phyloP scores from a whole-genome alignment of 2,113 vertebrate species.

The Misgurnus anguillicaudatus region DNA sequence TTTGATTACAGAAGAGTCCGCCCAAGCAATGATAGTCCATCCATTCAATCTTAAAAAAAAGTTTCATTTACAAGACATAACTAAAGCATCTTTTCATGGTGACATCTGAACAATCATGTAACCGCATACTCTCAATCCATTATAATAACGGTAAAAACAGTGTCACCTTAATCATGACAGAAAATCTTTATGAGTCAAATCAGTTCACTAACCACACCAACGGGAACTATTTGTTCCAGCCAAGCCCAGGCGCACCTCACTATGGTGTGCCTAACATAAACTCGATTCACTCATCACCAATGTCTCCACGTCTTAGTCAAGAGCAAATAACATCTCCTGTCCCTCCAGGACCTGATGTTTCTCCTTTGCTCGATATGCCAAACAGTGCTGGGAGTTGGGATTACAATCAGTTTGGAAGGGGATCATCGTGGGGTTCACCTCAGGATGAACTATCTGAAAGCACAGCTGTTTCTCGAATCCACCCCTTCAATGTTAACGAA shows the following conservation, averaged over 20 bases:
- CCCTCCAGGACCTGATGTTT: constrained; percentile 67
- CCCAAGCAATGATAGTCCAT: background rate
- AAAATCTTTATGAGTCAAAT: constrained; percentile 83
- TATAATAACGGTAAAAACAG: background rate
- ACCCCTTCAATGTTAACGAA: constrained; percentile 63
- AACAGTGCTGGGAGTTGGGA: constrained; percentile 64
- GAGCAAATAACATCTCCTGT: constrained; percentile 69
- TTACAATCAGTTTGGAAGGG: constrained; percentile 69
- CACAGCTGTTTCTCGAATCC: constrained; percentile 50
- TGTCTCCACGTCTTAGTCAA: constrained; percentile 80
- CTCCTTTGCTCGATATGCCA: constrained; percentile 69
- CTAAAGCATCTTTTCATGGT: background rate
- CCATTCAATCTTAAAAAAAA: background rate
- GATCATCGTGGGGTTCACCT: constrained; percentile 66
- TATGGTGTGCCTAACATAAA: constrained; percentile 76
- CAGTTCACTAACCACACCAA: constrained; percentile 74
- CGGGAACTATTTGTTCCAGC: constrained; percentile 78
- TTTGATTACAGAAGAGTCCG: background rate
- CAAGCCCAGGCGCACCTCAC: constrained; percentile 71
- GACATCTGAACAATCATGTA: background rate
- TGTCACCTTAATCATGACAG: constrained; percentile 70
- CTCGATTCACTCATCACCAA: constrained; percentile 74
- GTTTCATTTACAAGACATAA: background rate
- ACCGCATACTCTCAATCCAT: background rate
- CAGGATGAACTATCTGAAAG: constrained; percentile 40